A percentile compares a stretch with the other conserved stretches of the same genome.
Evolutionary conservation across 2,888 invertebrate genomes (phyloP).

Genomic region (Trachelus tabidus): DNA sequence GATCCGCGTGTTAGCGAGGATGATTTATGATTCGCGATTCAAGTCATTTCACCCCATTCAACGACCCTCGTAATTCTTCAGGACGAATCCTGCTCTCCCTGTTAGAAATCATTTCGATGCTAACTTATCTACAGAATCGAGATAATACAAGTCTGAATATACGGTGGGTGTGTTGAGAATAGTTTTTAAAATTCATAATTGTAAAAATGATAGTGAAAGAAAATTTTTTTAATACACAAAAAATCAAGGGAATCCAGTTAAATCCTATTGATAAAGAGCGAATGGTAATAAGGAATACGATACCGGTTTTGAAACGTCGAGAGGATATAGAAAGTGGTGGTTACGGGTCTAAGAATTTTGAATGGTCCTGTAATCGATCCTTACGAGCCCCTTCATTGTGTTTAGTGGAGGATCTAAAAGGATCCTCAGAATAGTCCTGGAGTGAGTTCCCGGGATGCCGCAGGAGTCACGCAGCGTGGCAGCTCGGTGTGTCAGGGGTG

Average conservation of each 20-base stretch:
- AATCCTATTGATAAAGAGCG: background rate
- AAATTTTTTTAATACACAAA: background rate
- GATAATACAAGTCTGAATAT: background rate
- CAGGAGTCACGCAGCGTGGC: background rate
- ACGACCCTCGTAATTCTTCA: background rate
- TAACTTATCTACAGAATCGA: background rate
- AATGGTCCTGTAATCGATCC: background rate
- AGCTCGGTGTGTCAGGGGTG: background rate
- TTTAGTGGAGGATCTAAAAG: background rate
- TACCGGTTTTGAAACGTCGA: background rate
- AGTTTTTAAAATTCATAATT: background rate
- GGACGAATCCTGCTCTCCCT: background rate
- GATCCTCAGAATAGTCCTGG: background rate
- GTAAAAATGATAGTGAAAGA: background rate
- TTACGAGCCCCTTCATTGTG: background rate
- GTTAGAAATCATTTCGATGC: background rate
- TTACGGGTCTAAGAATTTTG: background rate
- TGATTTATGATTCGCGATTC: constrained; percentile 48
- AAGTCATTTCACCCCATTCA: background rate
- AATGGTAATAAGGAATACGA: background rate
- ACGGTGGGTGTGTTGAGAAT: background rate
- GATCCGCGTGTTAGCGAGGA: constrained; percentile 41
- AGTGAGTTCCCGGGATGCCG: background rate
- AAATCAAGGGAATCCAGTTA: background rate
- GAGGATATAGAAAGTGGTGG: background rate